A percentile compares a stretch with the other conserved stretches of the same genome.
Evolutionary conservation across 2,797 vertebrate species (phyloP).

Genomic region (Hozukius guyotensis): DNA sequence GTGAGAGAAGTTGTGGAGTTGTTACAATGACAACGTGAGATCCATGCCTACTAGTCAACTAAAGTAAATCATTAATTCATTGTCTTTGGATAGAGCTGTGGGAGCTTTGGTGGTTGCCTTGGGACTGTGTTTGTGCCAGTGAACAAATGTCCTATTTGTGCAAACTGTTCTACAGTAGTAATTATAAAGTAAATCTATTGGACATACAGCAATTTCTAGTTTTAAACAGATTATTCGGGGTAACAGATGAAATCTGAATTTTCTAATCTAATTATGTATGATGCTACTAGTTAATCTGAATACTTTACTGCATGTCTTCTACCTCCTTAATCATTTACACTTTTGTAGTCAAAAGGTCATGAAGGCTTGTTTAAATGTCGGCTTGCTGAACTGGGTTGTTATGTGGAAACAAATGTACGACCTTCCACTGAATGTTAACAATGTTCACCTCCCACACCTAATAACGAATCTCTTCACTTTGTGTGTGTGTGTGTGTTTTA

Average conservation of each 20-base stretch:
- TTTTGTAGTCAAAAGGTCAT: not conserved
- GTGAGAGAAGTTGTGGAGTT: not conserved
- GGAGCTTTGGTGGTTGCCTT: not conserved
- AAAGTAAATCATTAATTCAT: conserved; percentile 13
- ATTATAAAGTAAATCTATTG: not conserved
- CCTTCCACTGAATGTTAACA: not conserved
- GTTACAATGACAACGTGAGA: not conserved
- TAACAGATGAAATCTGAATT: not conserved
- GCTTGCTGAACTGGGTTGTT: not conserved
- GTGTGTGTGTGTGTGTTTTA: not conserved
- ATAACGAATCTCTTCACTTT: not conserved
- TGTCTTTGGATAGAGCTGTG: not conserved
- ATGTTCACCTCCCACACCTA: not conserved
- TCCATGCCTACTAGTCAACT: not conserved
- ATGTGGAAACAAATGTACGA: not conserved
- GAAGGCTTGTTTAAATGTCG: not conserved
- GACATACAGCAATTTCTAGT: not conserved
- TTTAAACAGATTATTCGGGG: not conserved
- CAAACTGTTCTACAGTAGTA: not conserved
- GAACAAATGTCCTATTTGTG: not conserved
- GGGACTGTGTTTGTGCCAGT: not conserved
- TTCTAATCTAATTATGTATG: not conserved
- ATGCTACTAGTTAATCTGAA: not conserved
- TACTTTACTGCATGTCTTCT: not conserved
- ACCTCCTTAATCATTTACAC: not conserved